A percentile compares a stretch with the other conserved stretches of the same genome.
Evolutionary conservation across 2,888 invertebrate species (phyloP).

Genomic region (Tholera decimalis): DNA sequence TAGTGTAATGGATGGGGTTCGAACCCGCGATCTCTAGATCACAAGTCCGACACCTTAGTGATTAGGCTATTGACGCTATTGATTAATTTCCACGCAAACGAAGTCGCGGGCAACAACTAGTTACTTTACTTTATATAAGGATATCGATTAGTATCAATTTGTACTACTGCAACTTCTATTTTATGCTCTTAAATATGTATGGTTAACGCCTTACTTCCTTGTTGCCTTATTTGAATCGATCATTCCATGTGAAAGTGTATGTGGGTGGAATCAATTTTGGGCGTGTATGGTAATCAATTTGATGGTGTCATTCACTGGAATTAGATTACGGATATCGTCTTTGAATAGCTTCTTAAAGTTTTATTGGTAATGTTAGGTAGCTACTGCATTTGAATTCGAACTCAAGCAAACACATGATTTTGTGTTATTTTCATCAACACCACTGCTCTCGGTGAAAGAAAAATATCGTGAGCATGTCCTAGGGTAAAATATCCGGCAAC

Average conservation of each 20-base stretch:
- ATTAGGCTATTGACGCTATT: no score
- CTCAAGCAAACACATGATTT: no score
- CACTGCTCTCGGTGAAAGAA: no score
- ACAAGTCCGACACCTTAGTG: no score
- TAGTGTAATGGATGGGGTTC: no score
- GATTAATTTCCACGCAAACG: no score
- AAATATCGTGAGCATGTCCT: no score
- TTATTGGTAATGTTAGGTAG: neutral
- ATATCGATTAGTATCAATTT: neutral
- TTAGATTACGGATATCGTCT: constrained; percentile 12
- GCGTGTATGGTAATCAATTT: constrained; percentile 30
- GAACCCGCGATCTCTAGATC: no score
- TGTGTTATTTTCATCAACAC: no score
- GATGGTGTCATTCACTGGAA: constrained; percentile 35
- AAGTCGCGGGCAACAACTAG: no score
- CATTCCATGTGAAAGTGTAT: constrained; percentile 29
- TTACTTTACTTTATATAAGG: neutral
- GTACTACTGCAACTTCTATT: neutral
- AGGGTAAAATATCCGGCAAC: no score
- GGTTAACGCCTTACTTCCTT: neutral
- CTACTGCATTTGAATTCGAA: no score
- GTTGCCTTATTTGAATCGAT: neutral
- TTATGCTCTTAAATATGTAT: neutral
- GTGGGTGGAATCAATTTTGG: constrained; percentile 30
- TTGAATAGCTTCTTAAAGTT: constrained; percentile 14